phyloP scores from a whole-genome alignment of 2,797 vertebrate species.

The Caiman crocodilus region DNA sequence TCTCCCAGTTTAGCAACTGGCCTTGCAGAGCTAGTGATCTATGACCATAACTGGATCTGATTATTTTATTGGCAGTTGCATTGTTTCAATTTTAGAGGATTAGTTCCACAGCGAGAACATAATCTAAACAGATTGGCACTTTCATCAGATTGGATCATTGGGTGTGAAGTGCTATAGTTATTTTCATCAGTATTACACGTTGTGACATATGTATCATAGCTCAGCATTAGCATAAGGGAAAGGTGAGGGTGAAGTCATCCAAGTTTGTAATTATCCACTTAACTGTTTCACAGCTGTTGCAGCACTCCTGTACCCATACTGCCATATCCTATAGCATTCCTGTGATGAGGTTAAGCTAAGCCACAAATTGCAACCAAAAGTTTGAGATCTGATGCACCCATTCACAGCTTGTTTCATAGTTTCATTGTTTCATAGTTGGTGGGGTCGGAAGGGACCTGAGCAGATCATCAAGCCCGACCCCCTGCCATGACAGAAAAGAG shows the following conservation, averaged over 20 bases:
- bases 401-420: neutral
- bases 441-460: too few relatives aligned
- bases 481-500: too few relatives aligned
- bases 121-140: neutral
- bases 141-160: neutral
- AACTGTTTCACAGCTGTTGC: neutral
- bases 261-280: neutral
- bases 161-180: neutral
- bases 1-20: neutral
- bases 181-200: neutral
- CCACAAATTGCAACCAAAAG: neutral
- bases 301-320: neutral
- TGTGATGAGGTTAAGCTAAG: neutral
- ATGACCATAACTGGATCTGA: neutral
- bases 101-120: neutral
- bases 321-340: neutral
- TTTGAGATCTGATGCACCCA: neutral
- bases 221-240: neutral
- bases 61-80: neutral
- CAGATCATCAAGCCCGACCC: too few relatives aligned
- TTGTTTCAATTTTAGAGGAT: neutral
- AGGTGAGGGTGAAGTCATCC: slow-evolving; percentile 8
- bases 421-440: too few relatives aligned
- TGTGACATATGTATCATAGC: neutral
- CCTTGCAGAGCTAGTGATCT: neutral